phyloP scores from a whole-genome alignment of 2,113 vertebrate species.

The Atrichornis clamosus region DNA sequence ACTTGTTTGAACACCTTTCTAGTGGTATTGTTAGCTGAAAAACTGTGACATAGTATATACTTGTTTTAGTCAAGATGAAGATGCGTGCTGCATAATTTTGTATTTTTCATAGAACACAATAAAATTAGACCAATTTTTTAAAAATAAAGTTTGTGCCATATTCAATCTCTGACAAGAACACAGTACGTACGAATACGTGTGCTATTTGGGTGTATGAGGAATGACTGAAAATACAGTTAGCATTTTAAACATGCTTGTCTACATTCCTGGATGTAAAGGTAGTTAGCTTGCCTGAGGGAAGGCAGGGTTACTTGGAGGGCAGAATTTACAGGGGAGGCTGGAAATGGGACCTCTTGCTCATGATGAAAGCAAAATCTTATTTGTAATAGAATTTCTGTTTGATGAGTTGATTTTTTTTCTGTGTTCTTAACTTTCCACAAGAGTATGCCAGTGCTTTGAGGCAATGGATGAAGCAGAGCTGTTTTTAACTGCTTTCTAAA shows the following conservation, averaged over 20 bases:
- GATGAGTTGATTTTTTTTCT: background rate
- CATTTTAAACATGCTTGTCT: background rate
- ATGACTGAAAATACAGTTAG: background rate
- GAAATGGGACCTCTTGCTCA: background rate
- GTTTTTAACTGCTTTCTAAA: constrained; percentile 36
- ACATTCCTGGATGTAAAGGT: background rate
- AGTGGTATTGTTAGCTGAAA: background rate
- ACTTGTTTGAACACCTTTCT: background rate
- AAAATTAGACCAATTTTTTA: background rate
- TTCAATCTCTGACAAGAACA: background rate
- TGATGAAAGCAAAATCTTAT: background rate
- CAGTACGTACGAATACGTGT: background rate
- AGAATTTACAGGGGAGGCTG: background rate
- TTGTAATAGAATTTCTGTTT: background rate
- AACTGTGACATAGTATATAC: background rate
- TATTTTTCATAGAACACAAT: background rate
- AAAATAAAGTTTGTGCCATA: background rate
- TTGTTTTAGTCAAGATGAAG: background rate
- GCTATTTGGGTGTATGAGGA: background rate
- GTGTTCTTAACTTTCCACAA: background rate
- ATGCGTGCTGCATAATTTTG: background rate
- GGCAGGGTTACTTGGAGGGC: constrained; percentile 5
- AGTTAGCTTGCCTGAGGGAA: background rate
- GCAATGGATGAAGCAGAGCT: background rate
- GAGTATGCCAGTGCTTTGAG: background rate